Conservation (phyloP, 2,888 invertebrate species). For the Chrysina gloriosa region DNA sequence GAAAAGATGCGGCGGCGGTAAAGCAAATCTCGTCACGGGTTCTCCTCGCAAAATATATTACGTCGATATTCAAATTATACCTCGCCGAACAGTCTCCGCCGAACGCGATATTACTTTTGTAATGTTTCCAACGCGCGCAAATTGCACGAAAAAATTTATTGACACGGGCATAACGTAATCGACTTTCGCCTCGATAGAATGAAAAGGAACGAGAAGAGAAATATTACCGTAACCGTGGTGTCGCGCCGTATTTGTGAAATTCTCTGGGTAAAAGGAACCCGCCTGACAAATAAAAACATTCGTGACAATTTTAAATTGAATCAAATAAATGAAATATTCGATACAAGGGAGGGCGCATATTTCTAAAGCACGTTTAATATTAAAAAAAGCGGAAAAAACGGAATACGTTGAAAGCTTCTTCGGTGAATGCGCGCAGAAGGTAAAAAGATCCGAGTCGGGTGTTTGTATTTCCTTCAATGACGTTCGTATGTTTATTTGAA, state of each 20-base stretch:
- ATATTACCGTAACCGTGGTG: not conserved
- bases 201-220: not conserved
- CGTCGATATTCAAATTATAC: conserved; percentile 26
- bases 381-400: no score
- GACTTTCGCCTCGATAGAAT: not conserved
- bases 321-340: conserved; percentile 31
- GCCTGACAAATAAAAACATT: conserved; percentile 16
- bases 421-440: no score
- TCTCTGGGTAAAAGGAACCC: not conserved
- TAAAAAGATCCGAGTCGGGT: no score
- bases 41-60: conserved; percentile 1
- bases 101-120: conserved; percentile 28
- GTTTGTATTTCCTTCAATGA: no score
- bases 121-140: conserved; percentile 18
- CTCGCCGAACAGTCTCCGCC: not conserved
- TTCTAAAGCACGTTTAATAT: conserved; percentile 16
- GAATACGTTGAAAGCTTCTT: no score
- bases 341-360: not conserved
- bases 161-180: conserved; percentile 14
- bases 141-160: conserved; percentile 24
- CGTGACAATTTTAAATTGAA: conserved; percentile 5
- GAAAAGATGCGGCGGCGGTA: not conserved
- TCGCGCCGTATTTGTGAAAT: not conserved
- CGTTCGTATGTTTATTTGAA: no score
- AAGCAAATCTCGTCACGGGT: not conserved